Evolutionary conservation across 1,140 invertebrate genomes (phyloP).

Genomic region (Bombus pascuorum): DNA sequence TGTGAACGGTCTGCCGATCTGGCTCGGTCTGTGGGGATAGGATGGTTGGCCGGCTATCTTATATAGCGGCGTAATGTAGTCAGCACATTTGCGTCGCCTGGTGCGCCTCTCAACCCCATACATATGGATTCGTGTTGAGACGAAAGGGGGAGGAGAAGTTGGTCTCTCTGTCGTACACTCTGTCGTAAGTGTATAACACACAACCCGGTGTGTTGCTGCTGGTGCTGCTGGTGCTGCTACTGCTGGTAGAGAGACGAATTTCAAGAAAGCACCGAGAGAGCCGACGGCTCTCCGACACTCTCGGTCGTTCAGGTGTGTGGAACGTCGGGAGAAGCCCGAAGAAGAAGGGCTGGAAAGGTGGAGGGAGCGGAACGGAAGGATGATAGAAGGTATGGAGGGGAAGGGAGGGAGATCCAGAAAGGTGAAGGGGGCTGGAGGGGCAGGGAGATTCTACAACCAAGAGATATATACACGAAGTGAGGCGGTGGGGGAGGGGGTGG

Average conservation of each 20-base stretch:
- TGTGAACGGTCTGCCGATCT: slow-evolving; percentile 77
- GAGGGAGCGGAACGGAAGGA: slow-evolving; percentile 45
- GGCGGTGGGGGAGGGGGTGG: slow-evolving; percentile 39
- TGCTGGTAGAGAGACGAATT: slow-evolving; percentile 68
- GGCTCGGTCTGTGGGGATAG: slow-evolving; percentile 78
- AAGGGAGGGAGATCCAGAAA: slow-evolving; percentile 32
- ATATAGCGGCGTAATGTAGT: slow-evolving; percentile 81
- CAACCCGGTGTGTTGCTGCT: slow-evolving; percentile 24
- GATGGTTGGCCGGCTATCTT: slow-evolving; percentile 77
- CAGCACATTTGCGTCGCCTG: slow-evolving; percentile 78
- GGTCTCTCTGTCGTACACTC: slow-evolving; percentile 35
- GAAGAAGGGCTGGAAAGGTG: slow-evolving; percentile 40
- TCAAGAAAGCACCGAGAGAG: slow-evolving; percentile 66
- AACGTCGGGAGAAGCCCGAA: slow-evolving; percentile 34
- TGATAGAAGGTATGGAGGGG: slow-evolving; percentile 47
- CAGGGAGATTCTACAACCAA: slow-evolving; percentile 19
- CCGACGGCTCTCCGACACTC: slow-evolving; percentile 26
- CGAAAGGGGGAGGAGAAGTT: slow-evolving; percentile 42
- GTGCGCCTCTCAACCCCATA: slow-evolving; percentile 75
- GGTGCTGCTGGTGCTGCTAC: slow-evolving; percentile 36
- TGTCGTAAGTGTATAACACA: slow-evolving; percentile 46
- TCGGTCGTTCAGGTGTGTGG: slow-evolving; percentile 18
- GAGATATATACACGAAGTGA: slow-evolving; percentile 2
- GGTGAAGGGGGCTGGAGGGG: slow-evolving; percentile 46
- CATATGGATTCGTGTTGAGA: slow-evolving; percentile 76